These are phyloP conservation scores for Delia radicum DNA, from an alignment of 1,140 invertebrate genomes.

Conservation along the genomic window DNA sequence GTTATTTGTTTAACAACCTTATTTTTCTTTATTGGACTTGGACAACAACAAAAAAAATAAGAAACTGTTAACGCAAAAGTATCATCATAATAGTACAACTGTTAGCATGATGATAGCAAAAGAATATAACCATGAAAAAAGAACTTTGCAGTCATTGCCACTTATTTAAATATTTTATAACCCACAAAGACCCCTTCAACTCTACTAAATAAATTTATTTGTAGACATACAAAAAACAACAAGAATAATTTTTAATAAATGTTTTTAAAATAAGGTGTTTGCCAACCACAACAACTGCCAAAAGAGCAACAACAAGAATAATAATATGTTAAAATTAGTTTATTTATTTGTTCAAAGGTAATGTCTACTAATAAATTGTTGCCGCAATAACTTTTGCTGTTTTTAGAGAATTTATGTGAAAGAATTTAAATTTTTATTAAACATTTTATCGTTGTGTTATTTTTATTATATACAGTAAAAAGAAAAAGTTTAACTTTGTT, in stretches of 20 bases:
- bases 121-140: neutral
- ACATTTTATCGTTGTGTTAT: neutral
- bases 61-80: neutral
- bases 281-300: neutral
- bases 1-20: too few relatives aligned
- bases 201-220: too few relatives aligned
- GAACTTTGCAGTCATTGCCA: neutral
- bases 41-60: too few relatives aligned
- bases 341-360: neutral
- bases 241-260: neutral
- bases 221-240: neutral
- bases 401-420: neutral
- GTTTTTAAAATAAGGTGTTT: neutral
- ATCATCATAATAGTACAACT: neutral
- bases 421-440: neutral
- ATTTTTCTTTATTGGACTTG: too few relatives aligned
- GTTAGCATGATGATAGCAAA: neutral
- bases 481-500: neutral
- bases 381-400: neutral
- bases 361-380: neutral
- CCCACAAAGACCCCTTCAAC: neutral
- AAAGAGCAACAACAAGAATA: neutral
- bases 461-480: too few relatives aligned
- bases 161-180: neutral
- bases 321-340: neutral